Percentiles rank a stretch among this genome's conserved stretches.
Evolutionary conservation across 2,797 vertebrate species (phyloP).

Genomic region (Myiothlypis chrysogaster): DNA sequence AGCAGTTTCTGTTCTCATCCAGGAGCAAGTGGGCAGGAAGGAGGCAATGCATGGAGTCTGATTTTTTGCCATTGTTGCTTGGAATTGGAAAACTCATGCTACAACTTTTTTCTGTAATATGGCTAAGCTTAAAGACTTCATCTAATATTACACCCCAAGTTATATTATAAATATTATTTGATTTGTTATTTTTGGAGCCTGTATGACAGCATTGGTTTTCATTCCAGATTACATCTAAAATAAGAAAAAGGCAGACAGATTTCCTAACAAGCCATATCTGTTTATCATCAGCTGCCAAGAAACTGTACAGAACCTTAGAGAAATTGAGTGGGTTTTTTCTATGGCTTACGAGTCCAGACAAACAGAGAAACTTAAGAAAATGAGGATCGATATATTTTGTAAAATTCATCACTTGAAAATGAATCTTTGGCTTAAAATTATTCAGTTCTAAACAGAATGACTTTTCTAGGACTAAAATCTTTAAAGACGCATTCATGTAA

Average conservation of each 20-base stretch:
- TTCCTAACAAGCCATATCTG: conserved; percentile 17
- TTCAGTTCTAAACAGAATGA: background rate
- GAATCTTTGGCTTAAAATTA: background rate
- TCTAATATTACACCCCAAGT: background rate
- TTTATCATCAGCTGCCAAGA: conserved; percentile 50
- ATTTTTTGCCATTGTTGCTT: background rate
- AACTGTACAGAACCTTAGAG: conserved; percentile 27
- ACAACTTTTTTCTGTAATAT: background rate
- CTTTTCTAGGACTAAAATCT: background rate
- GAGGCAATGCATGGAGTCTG: background rate
- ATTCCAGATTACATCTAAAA: conserved; percentile 22
- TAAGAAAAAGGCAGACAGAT: background rate
- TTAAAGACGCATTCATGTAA: background rate
- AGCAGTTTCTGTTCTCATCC: background rate
- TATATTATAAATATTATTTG: conserved; percentile 4
- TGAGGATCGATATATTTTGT: background rate
- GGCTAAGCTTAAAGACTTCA: background rate
- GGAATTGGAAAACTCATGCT: background rate
- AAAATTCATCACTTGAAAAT: background rate
- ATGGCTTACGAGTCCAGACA: background rate
- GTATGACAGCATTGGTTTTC: conserved; percentile 1
- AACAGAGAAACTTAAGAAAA: background rate
- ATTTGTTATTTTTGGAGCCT: conserved; percentile 38
- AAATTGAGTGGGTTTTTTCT: background rate
- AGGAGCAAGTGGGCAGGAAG: background rate